Conservation (phyloP, 2,113 vertebrate genomes). For the Bettongia penicillata region DNA sequence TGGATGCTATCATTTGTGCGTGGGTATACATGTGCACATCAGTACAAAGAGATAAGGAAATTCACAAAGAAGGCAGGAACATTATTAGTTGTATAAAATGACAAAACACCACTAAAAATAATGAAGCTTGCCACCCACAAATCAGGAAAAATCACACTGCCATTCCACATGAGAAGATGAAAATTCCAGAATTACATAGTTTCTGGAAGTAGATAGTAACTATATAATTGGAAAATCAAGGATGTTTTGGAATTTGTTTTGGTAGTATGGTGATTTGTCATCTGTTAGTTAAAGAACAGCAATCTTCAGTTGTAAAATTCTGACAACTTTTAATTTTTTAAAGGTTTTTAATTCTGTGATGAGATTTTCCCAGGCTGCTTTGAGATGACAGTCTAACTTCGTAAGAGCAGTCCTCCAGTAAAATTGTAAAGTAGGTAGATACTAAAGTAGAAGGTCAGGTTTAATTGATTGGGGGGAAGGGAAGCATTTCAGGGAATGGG, state of each 20-base stretch:
- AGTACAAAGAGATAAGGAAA: conserved; percentile 44
- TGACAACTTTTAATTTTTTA: not conserved
- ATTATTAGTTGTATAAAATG: conserved; percentile 28
- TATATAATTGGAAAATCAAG: no score
- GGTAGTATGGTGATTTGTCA: no score
- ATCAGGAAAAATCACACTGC: conserved; percentile 42
- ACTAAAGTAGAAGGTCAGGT: not conserved
- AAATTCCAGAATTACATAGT: conserved; percentile 43
- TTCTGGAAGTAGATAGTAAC: no score
- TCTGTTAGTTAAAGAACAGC: no score
- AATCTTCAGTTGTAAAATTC: no score
- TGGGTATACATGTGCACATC: no score
- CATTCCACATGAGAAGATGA: conserved; percentile 54
- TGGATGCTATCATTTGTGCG: conserved; percentile 27
- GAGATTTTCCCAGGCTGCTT: not conserved
- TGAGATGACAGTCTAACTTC: not conserved
- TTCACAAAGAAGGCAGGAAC: conserved; percentile 30
- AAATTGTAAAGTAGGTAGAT: not conserved
- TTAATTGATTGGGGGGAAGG: not conserved
- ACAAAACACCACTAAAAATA: conserved; percentile 22
- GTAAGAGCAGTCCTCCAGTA: not conserved
- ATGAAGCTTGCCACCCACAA: conserved; percentile 33
- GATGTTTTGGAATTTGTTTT: no score
- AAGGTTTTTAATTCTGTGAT: not conserved
- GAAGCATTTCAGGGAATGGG: not conserved